Evolutionary conservation across 1,140 invertebrate genomes (phyloP), one percentile per base, ranked within the genome.

Genomic region (Centruroides vittatus): DNA sequence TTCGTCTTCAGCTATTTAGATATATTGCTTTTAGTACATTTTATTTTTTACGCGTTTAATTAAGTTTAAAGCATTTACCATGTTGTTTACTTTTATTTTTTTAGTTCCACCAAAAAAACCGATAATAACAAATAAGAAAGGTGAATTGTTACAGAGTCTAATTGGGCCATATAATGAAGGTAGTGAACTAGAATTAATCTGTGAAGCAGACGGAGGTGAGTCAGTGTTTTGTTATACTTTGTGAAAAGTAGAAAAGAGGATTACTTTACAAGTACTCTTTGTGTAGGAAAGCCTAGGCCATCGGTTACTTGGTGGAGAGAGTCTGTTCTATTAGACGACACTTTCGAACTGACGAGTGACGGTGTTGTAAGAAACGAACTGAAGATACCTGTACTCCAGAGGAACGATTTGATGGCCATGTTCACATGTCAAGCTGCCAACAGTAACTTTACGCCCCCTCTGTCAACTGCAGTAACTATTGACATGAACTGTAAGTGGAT

Each of bases 101-200:
- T n/a, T 80, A 91, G 89, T 90, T 67, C 87, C 87, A 67, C 88
- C 88, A 36, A 83, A 83, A 68, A 80, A 81, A 69, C 88, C 89
- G 46, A 84, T 86, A 68, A 91, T 92, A 76, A 89, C 86, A 73
- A 87, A 88, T 68, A 81, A 81, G 35, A 86, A 85, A 69, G 79
- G 84, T 67, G 79, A 85, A 69, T 85, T 88, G 66, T 80, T 84
- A 70, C 84, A 84, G 67, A 85, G 84, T 74, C 78, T 86, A 61
- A 79, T 87, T 65, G 88, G 88, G 67, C 86, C 88, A 64, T 90
- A 89, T 74, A 88, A 89, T 69, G 88, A 93, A 75, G 89, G 88
- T 46, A 82, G 82, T 48, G 84, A 87, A 72, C 82, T 91, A 36
- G 79, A 83, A 60, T 81, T 93, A 34, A 83, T 86, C 63, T 93